These are phyloP conservation scores for Liposcelis brunnea DNA, from an alignment of 2,888 invertebrate genomes.

Conservation along the genomic window DNA sequence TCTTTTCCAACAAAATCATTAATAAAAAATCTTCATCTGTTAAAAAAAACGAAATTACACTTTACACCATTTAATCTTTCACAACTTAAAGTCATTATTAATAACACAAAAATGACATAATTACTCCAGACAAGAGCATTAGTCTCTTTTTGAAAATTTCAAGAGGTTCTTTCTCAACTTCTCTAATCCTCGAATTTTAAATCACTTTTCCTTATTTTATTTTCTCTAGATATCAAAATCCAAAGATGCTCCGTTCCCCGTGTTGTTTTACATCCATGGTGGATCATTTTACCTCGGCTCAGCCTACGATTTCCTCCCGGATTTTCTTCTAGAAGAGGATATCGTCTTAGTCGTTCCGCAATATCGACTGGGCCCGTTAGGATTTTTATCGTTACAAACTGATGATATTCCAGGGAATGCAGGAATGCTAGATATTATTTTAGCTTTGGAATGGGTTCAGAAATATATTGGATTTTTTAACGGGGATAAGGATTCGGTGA, in stretches of 20 bases:
- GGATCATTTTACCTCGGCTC: slow-evolving; percentile 27
- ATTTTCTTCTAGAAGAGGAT: slow-evolving; percentile 29
- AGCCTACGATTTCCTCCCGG: slow-evolving; percentile 22
- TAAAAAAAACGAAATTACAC: too few species aligned
- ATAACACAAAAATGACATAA: too few species aligned
- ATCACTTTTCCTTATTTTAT: background rate
- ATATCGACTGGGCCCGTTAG: slow-evolving; percentile 32
- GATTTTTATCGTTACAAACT: slow-evolving; percentile 32
- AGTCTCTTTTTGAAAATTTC: too few species aligned
- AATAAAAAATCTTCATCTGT: background rate
- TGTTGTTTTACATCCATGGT: slow-evolving; percentile 29
- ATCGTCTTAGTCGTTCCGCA: slow-evolving; percentile 32
- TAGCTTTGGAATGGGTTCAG: slow-evolving; percentile 34
- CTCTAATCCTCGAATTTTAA: too few species aligned
- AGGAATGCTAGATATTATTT: slow-evolving; percentile 31
- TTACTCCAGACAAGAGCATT: too few species aligned
- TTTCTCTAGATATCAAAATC: slow-evolving; percentile 14
- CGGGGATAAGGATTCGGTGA: slow-evolving; percentile 31
- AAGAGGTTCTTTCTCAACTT: too few species aligned
- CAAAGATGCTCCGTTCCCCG: slow-evolving; percentile 21
- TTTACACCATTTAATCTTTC: too few species aligned
- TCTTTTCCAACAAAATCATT: background rate
- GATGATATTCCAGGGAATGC: slow-evolving; percentile 35
- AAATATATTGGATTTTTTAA: slow-evolving; percentile 31
- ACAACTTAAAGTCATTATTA: too few species aligned